Evolutionary conservation across 2,888 invertebrate genomes (phyloP).

Genomic region (Plebejus melissa): DNA sequence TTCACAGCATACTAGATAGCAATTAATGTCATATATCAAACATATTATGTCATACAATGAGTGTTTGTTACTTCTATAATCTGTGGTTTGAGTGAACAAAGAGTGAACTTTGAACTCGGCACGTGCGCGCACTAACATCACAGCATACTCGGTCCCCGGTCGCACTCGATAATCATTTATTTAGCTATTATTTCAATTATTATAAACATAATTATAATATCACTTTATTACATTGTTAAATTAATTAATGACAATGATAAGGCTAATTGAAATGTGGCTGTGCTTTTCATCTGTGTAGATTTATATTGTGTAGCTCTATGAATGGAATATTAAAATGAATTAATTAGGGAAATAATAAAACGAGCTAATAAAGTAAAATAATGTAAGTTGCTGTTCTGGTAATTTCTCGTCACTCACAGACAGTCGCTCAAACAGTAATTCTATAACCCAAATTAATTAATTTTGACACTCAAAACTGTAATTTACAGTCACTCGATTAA

Average conservation of each 20-base stretch:
- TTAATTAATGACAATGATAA: background rate
- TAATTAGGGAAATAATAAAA: too few relatives aligned
- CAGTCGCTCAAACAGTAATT: too few relatives aligned
- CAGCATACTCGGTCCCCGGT: background rate
- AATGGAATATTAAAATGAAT: too few relatives aligned
- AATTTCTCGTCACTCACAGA: too few relatives aligned
- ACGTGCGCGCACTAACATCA: slow-evolving; percentile 8
- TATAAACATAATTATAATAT: background rate
- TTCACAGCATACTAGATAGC: background rate
- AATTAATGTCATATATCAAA: background rate
- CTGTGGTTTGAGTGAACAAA: background rate
- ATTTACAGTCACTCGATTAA: too few relatives aligned
- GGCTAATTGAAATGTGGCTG: background rate
- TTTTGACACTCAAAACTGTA: too few relatives aligned
- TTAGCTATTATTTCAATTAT: background rate
- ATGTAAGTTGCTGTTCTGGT: too few relatives aligned
- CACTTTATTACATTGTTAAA: background rate
- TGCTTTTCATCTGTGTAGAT: background rate
- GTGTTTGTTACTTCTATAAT: background rate
- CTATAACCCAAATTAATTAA: too few relatives aligned
- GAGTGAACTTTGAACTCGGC: slow-evolving; percentile 22
- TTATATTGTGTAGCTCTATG: background rate
- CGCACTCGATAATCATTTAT: background rate
- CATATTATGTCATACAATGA: background rate
- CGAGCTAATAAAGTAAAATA: too few relatives aligned